A percentile compares a stretch with the other conserved stretches of the same genome.
Evolutionary conservation across 1,140 invertebrate species (phyloP).

Genomic region (Aporrectodea caliginosa): DNA sequence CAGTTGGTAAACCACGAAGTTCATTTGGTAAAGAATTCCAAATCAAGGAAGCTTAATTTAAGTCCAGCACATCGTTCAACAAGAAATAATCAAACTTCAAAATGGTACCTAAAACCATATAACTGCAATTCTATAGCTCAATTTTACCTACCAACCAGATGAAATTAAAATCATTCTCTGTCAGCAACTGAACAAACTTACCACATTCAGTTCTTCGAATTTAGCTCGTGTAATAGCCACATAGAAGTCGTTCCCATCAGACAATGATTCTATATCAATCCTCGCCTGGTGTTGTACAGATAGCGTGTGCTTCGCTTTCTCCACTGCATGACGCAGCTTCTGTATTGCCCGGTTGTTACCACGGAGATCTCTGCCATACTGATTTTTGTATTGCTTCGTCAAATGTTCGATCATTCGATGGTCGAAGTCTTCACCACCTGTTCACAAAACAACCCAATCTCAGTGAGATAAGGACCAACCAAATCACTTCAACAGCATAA

Average conservation of each 20-base stretch:
- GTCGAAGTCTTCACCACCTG: slow-evolving; percentile 92
- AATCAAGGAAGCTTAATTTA: too few species aligned
- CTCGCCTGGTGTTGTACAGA: slow-evolving; percentile 92
- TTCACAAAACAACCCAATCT: too few species aligned
- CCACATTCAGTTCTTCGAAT: too few species aligned
- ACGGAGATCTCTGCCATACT: slow-evolving; percentile 95
- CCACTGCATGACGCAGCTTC: slow-evolving; percentile 97
- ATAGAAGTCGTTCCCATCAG: slow-evolving; percentile 98
- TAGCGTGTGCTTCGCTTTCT: slow-evolving; percentile 94
- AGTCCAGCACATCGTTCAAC: not conserved
- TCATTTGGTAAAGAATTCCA: too few species aligned
- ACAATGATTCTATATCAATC: slow-evolving; percentile 99
- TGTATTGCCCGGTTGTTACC: slow-evolving; percentile 91
- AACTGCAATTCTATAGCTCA: too few species aligned
- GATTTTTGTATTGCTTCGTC: slow-evolving; percentile 98
- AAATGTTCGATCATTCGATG: slow-evolving; percentile 99
- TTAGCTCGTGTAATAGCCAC: slow-evolving; percentile 97
- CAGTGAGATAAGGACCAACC: too few species aligned
- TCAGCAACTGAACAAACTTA: slow-evolving; percentile 75
- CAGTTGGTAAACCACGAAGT: too few species aligned
- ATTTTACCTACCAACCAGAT: slow-evolving; percentile 18
- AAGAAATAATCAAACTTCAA: not conserved
- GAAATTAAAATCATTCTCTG: not conserved
- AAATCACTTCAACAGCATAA: too few species aligned
- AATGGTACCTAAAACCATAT: not conserved